Conservation (phyloP, 2,113 vertebrate genomes). For the Ciconia maguari region DNA sequence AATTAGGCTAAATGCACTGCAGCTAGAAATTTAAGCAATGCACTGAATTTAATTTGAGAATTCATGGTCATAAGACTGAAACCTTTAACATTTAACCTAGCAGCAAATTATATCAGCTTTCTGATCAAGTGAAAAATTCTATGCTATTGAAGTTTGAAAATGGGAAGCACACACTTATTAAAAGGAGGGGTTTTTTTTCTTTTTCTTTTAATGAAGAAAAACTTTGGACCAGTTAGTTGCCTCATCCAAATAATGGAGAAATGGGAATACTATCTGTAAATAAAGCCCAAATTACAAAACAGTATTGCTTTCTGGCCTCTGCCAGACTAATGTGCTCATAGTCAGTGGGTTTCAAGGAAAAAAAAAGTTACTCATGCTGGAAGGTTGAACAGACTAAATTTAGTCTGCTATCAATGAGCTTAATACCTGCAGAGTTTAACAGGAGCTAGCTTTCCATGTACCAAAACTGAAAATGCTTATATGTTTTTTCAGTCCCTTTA, state of each 20-base stretch:
- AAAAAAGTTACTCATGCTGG: not conserved
- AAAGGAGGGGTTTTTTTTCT: not conserved
- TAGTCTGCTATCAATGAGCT: not conserved
- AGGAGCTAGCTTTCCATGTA: not conserved
- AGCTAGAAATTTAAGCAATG: slow-evolving; percentile 52
- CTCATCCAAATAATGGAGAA: not conserved
- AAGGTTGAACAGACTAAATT: not conserved
- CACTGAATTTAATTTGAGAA: slow-evolving; percentile 61
- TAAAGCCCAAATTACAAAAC: not conserved
- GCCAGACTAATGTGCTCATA: not conserved
- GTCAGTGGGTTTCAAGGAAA: not conserved
- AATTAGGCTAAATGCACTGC: slow-evolving; percentile 59
- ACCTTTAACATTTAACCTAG: slow-evolving; percentile 60
- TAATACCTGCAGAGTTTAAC: not conserved
- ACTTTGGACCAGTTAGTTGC: not conserved
- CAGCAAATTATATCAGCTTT: slow-evolving; percentile 43
- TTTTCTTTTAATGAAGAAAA: slow-evolving; percentile 15
- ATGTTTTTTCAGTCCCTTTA: not conserved
- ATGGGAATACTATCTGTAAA: not conserved
- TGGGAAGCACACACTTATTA: not conserved
- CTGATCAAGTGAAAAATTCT: slow-evolving; percentile 44
- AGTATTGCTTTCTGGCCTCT: not conserved
- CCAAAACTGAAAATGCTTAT: not conserved
- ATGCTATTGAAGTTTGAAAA: slow-evolving; percentile 30
- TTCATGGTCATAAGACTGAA: slow-evolving; percentile 44